Evolutionary conservation across 2,888 invertebrate species (phyloP).

Genomic region (Drosophila prostipennis): DNA sequence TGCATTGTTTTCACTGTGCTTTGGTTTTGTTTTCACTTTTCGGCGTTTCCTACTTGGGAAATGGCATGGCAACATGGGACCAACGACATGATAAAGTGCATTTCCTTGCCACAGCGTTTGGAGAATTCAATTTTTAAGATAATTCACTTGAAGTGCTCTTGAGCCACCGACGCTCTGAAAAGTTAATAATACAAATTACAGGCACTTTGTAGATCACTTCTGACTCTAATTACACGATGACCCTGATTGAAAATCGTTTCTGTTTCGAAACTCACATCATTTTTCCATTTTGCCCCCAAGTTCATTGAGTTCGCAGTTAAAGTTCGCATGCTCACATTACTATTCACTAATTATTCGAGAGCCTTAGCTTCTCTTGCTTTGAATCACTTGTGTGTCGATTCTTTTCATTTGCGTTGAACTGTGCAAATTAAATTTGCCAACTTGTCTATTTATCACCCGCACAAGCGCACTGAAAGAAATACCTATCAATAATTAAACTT

Average conservation of each 20-base stretch:
- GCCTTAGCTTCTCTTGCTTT: constrained; percentile 9
- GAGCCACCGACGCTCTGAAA: background rate
- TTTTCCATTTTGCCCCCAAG: background rate
- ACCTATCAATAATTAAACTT: too few species aligned
- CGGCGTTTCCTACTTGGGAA: background rate
- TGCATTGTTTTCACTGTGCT: constrained; percentile 3
- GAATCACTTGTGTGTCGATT: constrained; percentile 15
- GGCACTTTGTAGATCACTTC: background rate
- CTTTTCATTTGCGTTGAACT: constrained; percentile 57
- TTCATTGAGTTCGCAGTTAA: constrained; percentile 1
- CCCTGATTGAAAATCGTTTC: constrained; percentile 3
- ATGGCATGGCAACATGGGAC: background rate
- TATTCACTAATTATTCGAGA: constrained; percentile 26
- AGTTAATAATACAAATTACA: constrained; percentile 4
- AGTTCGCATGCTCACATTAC: constrained; percentile 7
- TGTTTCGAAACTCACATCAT: background rate
- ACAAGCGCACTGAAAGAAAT: background rate
- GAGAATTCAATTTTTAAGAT: constrained; percentile 6
- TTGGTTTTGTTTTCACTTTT: constrained; percentile 16
- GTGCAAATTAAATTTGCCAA: constrained; percentile 68
- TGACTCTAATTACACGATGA: constrained; percentile 1
- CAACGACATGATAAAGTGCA: constrained; percentile 4
- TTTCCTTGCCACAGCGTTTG: background rate
- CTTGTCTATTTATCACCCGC: constrained; percentile 40
- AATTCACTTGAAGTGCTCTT: background rate